Percentiles rank a stretch among this genome's conserved stretches.
These are phyloP conservation scores for Peromyscus maniculatus DNA, from an alignment of 2,113 vertebrate species.

Conservation along the genomic window DNA sequence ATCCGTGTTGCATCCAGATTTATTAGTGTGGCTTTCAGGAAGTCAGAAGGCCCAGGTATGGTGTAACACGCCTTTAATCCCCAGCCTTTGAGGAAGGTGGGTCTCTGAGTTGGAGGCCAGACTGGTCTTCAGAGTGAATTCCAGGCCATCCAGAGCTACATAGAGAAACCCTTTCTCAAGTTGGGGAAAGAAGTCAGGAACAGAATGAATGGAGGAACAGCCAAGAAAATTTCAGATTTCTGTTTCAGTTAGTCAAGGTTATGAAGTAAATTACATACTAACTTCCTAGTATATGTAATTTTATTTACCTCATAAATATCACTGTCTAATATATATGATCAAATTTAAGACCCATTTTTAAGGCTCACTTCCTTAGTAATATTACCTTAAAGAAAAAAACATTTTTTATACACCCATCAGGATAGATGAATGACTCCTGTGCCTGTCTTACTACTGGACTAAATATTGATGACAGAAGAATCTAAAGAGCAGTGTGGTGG, in stretches of 20 bases:
- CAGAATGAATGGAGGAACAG: neutral
- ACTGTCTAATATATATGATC: neutral
- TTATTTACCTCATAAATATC: neutral
- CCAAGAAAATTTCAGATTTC: neutral
- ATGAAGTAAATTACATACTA: neutral
- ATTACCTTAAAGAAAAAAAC: neutral
- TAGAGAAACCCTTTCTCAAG: neutral
- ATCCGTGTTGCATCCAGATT: neutral
- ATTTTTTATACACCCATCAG: neutral
- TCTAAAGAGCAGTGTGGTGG: slow-evolving; percentile 4
- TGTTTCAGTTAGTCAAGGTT: neutral
- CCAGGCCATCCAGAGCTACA: neutral
- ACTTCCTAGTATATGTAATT: neutral
- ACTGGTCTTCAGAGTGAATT: neutral
- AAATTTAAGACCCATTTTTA: neutral
- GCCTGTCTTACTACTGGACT: neutral
- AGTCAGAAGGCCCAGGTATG: neutral
- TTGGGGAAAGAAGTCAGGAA: neutral
- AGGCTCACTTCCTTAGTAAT: slow-evolving; percentile 3
- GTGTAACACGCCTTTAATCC: neutral
- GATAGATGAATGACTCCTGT: neutral
- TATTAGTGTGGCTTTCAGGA: neutral
- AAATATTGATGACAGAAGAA: slow-evolving; percentile 21
- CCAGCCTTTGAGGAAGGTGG: neutral
- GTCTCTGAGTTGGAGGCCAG: neutral